phyloP scores from a whole-genome alignment of 2,888 invertebrate species.

The Ectobius pallidus region DNA sequence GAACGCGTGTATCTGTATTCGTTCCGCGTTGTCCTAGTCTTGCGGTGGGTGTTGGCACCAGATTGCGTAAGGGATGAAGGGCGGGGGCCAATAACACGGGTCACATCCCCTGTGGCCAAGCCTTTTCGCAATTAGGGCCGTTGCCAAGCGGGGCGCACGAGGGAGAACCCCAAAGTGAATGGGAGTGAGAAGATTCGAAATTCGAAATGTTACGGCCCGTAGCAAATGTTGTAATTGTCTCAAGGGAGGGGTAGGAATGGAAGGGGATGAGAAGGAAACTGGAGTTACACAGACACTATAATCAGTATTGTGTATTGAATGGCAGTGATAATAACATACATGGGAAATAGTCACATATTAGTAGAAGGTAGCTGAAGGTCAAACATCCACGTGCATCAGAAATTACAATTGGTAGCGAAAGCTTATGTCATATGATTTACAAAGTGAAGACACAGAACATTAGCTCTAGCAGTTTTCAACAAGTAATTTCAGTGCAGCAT shows the following conservation, averaged over 20 bases:
- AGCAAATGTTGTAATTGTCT: conserved; percentile 12
- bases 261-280: not conserved
- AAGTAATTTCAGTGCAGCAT: too few relatives aligned
- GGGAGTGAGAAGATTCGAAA: not conserved
- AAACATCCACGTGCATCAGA: too few relatives aligned
- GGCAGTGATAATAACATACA: too few relatives aligned
- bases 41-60: conserved; percentile 13
- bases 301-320: not conserved
- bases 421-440: too few relatives aligned
- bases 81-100: conserved; percentile 25
- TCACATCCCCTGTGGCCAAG: conserved; percentile 19
- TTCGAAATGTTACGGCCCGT: not conserved
- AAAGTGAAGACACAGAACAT: too few relatives aligned
- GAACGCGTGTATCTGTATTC: not conserved
- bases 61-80: not conserved
- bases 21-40: not conserved
- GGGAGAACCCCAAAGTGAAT: not conserved
- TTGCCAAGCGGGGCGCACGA: not conserved
- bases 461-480: too few relatives aligned
- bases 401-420: too few relatives aligned
- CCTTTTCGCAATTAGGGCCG: conserved; percentile 24
- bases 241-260: not conserved
- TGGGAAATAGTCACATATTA: too few relatives aligned
- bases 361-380: too few relatives aligned
- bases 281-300: not conserved